Evolutionary conservation across 2,113 vertebrate species (phyloP), one percentile per base, ranked within the genome.

Genomic region (Ailuropoda melanoleuca): DNA sequence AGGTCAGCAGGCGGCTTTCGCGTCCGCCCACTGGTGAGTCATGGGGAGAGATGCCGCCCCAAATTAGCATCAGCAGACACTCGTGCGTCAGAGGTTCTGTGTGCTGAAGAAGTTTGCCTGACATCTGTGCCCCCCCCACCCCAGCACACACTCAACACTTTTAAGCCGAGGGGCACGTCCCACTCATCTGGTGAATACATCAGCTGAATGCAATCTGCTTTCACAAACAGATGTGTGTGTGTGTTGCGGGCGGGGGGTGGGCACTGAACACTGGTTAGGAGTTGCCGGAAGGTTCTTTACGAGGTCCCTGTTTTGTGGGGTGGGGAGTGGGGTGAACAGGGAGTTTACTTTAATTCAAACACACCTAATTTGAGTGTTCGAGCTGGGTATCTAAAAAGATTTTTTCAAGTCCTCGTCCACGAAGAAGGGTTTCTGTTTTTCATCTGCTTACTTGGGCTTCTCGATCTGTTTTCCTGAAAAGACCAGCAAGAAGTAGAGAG

Each of bases 181-280:
- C 21, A 5, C 80, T 92, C 97, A 90, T 98, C 98, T 98, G 98
- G 92, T 12, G 97, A 98, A 98, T 46, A 21, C 97, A 98, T 99
- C 78, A 98, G 96, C 97, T 7, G 70, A 97, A 77, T 48, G 81
- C 90, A 97, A 93, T 92, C 95, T 94, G 98, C 90, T 84, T 18
- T 37, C 85, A 75, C 84, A 62, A 92, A 84, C 97, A 97, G 97
- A 96, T 85, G 11, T 95, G 94, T 92, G 11, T 37, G 48, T 64
- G 89, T 91, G 80, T 97, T 43, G 43, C 43, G 6, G 43, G 43
- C 43, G 43, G 90, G 96, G 93, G 96, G 95, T 95, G 97, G 97
- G 93, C 93, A 80, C 97, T 55, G 95, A 97, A 85, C 97, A 10
- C 94, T 88, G 92, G 96, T 46, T 97, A 95, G 98, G 98, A 97